Conservation (phyloP, 1,140 invertebrate species). For the Bombus confusus region DNA sequence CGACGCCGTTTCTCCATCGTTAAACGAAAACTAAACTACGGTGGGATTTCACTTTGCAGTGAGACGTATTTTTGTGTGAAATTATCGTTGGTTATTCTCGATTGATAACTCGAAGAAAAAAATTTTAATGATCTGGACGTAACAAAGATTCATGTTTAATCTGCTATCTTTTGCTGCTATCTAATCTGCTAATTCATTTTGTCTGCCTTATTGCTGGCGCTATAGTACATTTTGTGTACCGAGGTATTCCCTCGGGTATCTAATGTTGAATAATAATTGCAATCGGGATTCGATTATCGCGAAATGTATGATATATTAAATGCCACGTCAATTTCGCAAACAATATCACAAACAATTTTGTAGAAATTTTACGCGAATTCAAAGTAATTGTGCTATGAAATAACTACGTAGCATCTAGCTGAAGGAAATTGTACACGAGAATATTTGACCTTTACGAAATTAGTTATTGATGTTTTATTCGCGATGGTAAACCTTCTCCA, state of each 20-base stretch:
- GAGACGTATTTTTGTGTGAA: not conserved
- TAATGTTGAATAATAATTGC: not conserved
- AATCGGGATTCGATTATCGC: not conserved
- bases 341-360: not conserved
- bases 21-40: not conserved
- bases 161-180: too few species aligned
- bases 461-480: not conserved
- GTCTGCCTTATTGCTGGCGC: not conserved
- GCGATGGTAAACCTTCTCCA: not conserved
- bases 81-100: not conserved
- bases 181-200: not conserved
- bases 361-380: not conserved
- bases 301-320: not conserved
- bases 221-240: not conserved
- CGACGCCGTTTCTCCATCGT: not conserved
- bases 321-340: not conserved
- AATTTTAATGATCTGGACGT: not conserved
- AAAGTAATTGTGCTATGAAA: not conserved
- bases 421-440: not conserved
- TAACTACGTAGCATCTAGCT: not conserved
- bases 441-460: not conserved
- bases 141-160: not conserved
- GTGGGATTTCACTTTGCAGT: not conserved
- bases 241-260: not conserved
- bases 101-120: not conserved